Evolutionary conservation across 2,797 vertebrate genomes (phyloP), one percentile per base, ranked within the genome.

Genomic region (Etheostoma perlongum): DNA sequence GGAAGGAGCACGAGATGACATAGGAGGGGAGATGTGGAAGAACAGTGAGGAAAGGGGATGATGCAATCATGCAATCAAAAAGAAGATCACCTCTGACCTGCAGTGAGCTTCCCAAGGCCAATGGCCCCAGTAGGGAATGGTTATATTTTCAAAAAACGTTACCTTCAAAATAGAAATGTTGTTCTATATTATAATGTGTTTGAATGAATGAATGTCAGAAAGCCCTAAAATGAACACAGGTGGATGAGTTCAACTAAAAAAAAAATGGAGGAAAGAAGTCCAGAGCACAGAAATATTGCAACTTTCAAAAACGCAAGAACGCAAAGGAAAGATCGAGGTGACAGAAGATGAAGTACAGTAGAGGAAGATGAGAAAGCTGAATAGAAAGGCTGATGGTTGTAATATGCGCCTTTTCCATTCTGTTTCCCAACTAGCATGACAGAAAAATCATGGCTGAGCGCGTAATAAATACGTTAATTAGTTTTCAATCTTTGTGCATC

Each of bases 391-490:
- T 78, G 76, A 68, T 18, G 47, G 49, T 72, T 84, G 72, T 66
- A 85, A 57, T 77, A 59, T 69, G 58, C 11, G 14, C 63, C 59
- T 53, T 62, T 15, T 83, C 66, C 27, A 36, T 60, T 64, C 72
- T 52, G 54, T 53, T 61, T 42, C 57, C 44, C 49, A 33, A 71
- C 74, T 74, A 6, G 25, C 76, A 55, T 83, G 85, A 85, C 77
- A 74, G 40, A 66, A 76, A 78, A 79, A 87, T 83, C 79, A 71
- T n/a, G 40, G 72, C 76, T 25, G 72, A 79, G 81, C 73, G 52
- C 25, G 5, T 85, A 79, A 87, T 77, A 86, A 82, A 63, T 49
- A 68, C 52, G 42, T 85, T 90, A 93, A 92, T 92, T 93, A 91
- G 85, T 85, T 87, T 85, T 90, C 89, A 90, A 66, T 79, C 79